These are phyloP conservation scores for Eupithecia tripunctaria DNA, from an alignment of 2,888 invertebrate genomes.

Conservation along the genomic window DNA sequence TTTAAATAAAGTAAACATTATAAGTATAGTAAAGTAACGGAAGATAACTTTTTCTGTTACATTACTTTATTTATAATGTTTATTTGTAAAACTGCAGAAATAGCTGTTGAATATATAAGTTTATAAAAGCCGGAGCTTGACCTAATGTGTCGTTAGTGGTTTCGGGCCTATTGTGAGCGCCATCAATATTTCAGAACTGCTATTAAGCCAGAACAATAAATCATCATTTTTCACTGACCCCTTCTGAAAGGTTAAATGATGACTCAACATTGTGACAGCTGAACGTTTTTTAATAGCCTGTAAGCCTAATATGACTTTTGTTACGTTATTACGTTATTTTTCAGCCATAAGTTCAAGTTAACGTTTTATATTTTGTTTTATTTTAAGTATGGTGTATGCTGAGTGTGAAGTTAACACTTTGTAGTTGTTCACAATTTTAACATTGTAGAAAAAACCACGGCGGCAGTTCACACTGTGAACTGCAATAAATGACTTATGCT, in stretches of 20 bases:
- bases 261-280: background rate
- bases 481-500: too few species aligned
- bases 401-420: too few species aligned
- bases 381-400: too few species aligned
- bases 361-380: background rate
- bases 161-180: constrained; percentile 5
- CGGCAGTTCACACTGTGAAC: too few species aligned
- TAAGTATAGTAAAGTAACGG: too few species aligned
- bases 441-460: too few species aligned
- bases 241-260: background rate
- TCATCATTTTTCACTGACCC: constrained; percentile 11
- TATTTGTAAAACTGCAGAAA: background rate
- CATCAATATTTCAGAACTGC: constrained; percentile 23
- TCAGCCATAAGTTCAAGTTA: background rate
- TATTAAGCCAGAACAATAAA: constrained; percentile 16
- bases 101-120: background rate
- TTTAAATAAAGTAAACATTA: too few species aligned
- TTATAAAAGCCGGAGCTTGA: background rate
- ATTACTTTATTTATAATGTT: too few species aligned
- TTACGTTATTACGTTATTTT: background rate
- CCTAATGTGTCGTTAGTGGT: constrained; percentile 8
- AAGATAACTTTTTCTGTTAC: too few species aligned
- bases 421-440: too few species aligned
- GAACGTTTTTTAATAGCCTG: background rate
- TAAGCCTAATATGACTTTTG: background rate